Percentiles rank a stretch among this genome's conserved stretches.
Conservation (phyloP, 2,113 vertebrate genomes). For the Dermatemys mawii region DNA sequence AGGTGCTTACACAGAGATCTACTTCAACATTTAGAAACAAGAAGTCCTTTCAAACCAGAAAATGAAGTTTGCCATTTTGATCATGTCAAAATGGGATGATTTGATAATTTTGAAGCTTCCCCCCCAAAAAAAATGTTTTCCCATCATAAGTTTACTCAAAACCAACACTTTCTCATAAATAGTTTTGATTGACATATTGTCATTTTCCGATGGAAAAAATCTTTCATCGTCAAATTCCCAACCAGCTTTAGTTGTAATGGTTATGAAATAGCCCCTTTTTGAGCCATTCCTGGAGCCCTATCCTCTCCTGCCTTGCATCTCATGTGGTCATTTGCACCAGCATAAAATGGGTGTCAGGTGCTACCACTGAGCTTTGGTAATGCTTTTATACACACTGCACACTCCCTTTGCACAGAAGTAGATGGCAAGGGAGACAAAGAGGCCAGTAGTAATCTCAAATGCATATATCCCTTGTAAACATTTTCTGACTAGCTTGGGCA, state of each 20-base stretch:
- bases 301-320: background rate
- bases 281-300: accelerated
- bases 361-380: background rate
- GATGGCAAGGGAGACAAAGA: background rate
- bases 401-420: accelerated
- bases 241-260: background rate
- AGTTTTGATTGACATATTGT: background rate
- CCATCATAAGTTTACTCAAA: background rate
- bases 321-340: background rate
- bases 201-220: background rate
- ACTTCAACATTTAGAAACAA: background rate
- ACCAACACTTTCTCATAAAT: background rate
- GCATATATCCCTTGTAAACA: accelerated
- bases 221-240: background rate
- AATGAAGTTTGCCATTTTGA: background rate
- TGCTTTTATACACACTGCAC: accelerated
- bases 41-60: background rate
- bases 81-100: background rate
- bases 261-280: background rate
- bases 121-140: too few species aligned
- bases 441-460: background rate
- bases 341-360: background rate
- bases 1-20: background rate
- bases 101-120: background rate
- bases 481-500: accelerated